Percentiles rank a stretch among this genome's conserved stretches.
phyloP scores from a whole-genome alignment of 2,888 invertebrate species.

The Eudemis profundana region DNA sequence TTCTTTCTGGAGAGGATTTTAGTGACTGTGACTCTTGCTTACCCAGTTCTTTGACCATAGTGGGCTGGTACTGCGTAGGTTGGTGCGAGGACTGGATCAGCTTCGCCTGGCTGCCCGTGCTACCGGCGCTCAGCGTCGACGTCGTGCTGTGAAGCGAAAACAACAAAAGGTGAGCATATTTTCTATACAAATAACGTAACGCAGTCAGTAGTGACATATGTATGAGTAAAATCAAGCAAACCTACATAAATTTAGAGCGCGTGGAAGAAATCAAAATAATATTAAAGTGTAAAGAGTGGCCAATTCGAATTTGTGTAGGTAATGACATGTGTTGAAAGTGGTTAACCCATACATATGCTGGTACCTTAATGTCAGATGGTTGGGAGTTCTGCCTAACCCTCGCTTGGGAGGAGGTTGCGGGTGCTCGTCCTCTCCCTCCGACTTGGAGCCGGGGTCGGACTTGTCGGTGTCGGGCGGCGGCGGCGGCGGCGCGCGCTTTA shows the following conservation, averaged over 20 bases:
- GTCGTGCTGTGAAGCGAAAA: slow-evolving; percentile 89
- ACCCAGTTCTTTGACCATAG: slow-evolving; percentile 95
- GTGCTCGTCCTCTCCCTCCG: slow-evolving; percentile 94
- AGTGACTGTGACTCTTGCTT: slow-evolving; percentile 86
- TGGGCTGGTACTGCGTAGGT: slow-evolving; percentile 95
- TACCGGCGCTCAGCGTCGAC: slow-evolving; percentile 96
- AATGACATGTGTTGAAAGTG: slow-evolving; percentile 59
- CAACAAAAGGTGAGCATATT: slow-evolving; percentile 19
- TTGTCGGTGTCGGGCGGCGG: slow-evolving; percentile 79
- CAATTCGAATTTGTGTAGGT: slow-evolving; percentile 55
- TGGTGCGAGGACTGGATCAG: slow-evolving; percentile 97
- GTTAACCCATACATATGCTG: slow-evolving; percentile 75
- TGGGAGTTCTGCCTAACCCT: slow-evolving; percentile 95
- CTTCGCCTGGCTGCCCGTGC: slow-evolving; percentile 96
- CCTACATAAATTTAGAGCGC: slow-evolving; percentile 62
- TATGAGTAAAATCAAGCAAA: slow-evolving; percentile 74
- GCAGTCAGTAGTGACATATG: slow-evolving; percentile 66
- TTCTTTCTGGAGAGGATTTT: slow-evolving; percentile 82
- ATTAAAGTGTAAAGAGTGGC: slow-evolving; percentile 48
- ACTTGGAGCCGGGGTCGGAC: slow-evolving; percentile 90
- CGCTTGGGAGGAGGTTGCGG: slow-evolving; percentile 87
- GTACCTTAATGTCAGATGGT: slow-evolving; percentile 95
- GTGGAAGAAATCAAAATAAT: slow-evolving; percentile 49
- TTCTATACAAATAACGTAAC: slow-evolving; percentile 28
- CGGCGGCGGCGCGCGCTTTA: slow-evolving; percentile 61